These are phyloP conservation scores for Torymus tubicola DNA, from an alignment of 2,888 invertebrate species.

Conservation along the genomic window DNA sequence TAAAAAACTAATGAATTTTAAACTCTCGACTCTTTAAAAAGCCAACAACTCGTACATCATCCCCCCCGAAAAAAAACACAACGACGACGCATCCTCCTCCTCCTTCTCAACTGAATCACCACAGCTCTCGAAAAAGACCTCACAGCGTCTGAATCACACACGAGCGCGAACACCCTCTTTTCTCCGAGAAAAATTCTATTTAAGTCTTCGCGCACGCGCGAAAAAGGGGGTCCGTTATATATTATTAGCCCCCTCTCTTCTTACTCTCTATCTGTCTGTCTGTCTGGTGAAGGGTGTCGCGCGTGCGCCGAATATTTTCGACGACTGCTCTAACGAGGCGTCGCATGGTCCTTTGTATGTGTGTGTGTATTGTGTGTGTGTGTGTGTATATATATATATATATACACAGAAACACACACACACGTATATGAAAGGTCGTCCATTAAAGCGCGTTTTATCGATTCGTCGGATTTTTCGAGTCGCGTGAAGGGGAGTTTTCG, in stretches of 20 bases:
- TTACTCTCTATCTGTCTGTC: neutral
- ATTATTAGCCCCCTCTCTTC: slow-evolving; percentile 48
- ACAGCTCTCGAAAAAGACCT: slow-evolving; percentile 36
- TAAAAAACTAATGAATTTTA: too few species aligned
- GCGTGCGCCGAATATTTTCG: slow-evolving; percentile 54
- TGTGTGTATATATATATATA: too few species aligned
- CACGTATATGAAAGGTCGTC: too few species aligned
- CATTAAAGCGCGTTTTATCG: neutral
- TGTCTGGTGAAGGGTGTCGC: slow-evolving; percentile 29
- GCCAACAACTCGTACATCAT: too few species aligned
- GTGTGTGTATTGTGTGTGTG: too few species aligned
- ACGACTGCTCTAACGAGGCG: slow-evolving; percentile 56
- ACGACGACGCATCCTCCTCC: too few species aligned
- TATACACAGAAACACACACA: too few species aligned
- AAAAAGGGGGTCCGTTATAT: slow-evolving; percentile 34
- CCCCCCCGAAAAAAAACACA: too few species aligned
- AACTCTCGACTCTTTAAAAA: too few species aligned
- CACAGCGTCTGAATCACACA: slow-evolving; percentile 18
- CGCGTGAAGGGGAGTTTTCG: slow-evolving; percentile 21
- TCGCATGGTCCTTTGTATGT: neutral
- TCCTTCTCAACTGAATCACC: slow-evolving; percentile 2
- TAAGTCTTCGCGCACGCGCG: slow-evolving; percentile 34
- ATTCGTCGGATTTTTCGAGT: slow-evolving; percentile 3
- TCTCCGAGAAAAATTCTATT: slow-evolving; percentile 45
- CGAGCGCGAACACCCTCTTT: neutral